Evolutionary conservation across 2,113 vertebrate genomes (phyloP).

Genomic region (Perca schrenkii): DNA sequence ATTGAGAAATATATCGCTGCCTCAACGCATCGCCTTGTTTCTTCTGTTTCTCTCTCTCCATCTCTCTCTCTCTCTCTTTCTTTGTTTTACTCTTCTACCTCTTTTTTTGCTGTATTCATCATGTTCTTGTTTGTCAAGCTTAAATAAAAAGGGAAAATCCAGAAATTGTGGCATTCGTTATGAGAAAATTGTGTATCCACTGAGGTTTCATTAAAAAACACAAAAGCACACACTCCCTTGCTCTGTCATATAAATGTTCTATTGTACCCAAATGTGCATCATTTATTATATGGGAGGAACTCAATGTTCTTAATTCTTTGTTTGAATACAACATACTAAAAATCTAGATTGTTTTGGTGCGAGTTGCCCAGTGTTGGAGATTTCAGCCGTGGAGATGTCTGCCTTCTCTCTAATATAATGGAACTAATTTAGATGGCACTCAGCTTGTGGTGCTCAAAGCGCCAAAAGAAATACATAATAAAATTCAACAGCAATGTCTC

Average conservation of each 20-base stretch:
- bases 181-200: conserved; percentile 25
- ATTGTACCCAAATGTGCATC: neutral
- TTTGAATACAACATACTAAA: neutral
- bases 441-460: too few species aligned
- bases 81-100: neutral
- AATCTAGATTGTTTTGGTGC: neutral
- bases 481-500: too few species aligned
- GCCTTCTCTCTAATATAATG: too few species aligned
- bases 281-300: conserved; percentile 4
- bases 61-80: neutral
- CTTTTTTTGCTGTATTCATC: neutral
- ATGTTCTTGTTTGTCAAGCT: conserved; percentile 11
- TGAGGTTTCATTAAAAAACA: conserved; percentile 23
- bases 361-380: too few species aligned
- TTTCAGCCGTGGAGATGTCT: too few species aligned
- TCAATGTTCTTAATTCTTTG: neutral
- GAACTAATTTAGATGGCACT: too few species aligned
- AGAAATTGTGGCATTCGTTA: conserved; percentile 4
- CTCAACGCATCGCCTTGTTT: conserved; percentile 32
- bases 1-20: conserved; percentile 39
- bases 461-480: too few species aligned
- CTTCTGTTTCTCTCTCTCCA: neutral
- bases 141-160: conserved; percentile 41
- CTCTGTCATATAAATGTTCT: conserved; percentile 20
- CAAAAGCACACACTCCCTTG: conserved; percentile 8